Evolutionary conservation across 2,888 invertebrate genomes (phyloP), one percentile per base, ranked within the genome.

Genomic region (Epinotia nisella): DNA sequence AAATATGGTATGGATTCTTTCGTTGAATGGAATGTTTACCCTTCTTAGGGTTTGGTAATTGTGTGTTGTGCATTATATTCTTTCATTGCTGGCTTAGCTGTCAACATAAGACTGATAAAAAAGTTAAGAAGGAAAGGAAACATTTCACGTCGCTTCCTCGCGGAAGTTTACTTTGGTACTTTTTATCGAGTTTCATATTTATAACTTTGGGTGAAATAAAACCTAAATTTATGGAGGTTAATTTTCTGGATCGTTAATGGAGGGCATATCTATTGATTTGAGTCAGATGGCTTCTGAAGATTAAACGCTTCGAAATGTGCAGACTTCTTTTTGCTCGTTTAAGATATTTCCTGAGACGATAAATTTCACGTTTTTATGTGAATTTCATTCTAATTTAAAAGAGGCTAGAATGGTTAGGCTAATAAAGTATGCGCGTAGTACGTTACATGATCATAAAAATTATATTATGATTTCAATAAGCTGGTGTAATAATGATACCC

Each of bases 61-160:
- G 92, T 91, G 80, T 77, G 78, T 75, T 83, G 82, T 81, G 80
- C 78, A 79, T 83, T 82, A 84, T 85, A 82, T 82, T 80, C 81
- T 81, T 85, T 88, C 87, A 85, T 88, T 86, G 83, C 88, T 80
- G 82, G 83, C 88, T 86, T 86, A 86, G 87, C 85, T 90, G 90
- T 91, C 91, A 91, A 91, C 88, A 91, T 84, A 82, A 78, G 84
- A 82, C 82, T 80, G 81, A 84, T 82, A 88, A 89, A 80, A 88
- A 88, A 85, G 82, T 84, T 89, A 90, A 92, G 91, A 90, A 85
- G 91, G 93, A 92, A 90, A 86, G 90, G 92, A 92, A 90, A 87
- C 84, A 85, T 87, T 88, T 85, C 76, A 83, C 84, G 80, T 82
- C 79, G 81, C 85, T 90, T 91, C 89, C 88, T 84, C 68, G 64